Evolutionary conservation across 2,888 invertebrate genomes (phyloP).

Genomic region (Nephrocerus scutellatus): DNA sequence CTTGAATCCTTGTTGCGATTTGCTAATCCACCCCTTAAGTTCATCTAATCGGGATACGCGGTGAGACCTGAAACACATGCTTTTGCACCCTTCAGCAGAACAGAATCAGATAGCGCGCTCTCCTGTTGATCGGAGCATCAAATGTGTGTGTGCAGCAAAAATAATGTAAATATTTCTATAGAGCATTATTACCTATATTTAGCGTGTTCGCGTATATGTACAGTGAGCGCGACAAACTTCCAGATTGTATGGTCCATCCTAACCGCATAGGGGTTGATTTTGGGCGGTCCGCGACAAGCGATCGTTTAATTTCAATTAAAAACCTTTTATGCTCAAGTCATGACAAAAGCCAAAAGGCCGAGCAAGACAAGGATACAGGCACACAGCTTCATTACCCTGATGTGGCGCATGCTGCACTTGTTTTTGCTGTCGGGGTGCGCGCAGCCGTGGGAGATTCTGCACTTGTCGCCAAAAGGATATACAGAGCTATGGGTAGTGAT

Average conservation of each 20-base stretch:
- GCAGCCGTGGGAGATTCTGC: conserved; percentile 46
- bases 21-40: conserved; percentile 12
- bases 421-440: conserved; percentile 13
- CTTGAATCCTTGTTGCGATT: conserved; percentile 17
- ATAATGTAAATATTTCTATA: conserved; percentile 35
- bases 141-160: conserved; percentile 19
- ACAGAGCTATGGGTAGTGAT: conserved; percentile 14
- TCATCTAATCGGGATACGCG: conserved; percentile 24
- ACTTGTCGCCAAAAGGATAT: conserved; percentile 36
- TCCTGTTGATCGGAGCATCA: conserved; percentile 37
- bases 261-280: too few relatives aligned
- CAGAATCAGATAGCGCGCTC: conserved; percentile 1
- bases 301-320: conserved; percentile 48
- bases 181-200: conserved; percentile 31
- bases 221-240: neutral
- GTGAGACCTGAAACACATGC: conserved; percentile 48
- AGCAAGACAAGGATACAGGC: conserved; percentile 23
- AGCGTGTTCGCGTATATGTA: conserved; percentile 15
- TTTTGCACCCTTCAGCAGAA: conserved; percentile 23
- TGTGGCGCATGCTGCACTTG: neutral
- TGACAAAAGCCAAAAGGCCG: conserved; percentile 35
- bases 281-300: conserved; percentile 35
- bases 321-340: conserved; percentile 33
- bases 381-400: conserved; percentile 14
- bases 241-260: neutral